Evolutionary conservation across 1,140 invertebrate genomes (phyloP), one percentile per base, ranked within the genome.

Genomic region (Teleogryllus occipitalis): DNA sequence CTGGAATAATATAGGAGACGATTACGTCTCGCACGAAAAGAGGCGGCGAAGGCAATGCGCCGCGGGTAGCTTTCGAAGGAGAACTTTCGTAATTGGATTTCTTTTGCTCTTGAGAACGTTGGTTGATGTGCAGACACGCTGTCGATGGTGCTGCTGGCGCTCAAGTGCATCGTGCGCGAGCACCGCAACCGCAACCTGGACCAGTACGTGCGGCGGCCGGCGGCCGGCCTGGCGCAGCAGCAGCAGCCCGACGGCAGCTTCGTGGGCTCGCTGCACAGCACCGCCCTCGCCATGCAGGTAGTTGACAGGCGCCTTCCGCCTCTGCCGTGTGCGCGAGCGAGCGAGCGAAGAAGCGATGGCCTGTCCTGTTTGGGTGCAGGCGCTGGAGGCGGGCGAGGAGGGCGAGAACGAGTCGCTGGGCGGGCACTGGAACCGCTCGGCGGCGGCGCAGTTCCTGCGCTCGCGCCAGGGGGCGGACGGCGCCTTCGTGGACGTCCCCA

Each of bases 81-180:
- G n/a, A n/a, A n/a, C n/a, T n/a, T n/a, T n/a, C n/a, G n/a, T n/a
- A n/a, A n/a, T n/a, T n/a, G n/a, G n/a, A n/a, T n/a, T n/a, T n/a
- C n/a, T n/a, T n/a, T n/a, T n/a, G n/a, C n/a, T n/a, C n/a, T n/a
- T n/a, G n/a, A n/a, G n/a, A n/a, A n/a, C n/a, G n/a, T n/a, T n/a
- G n/a, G n/a, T n/a, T n/a, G n/a, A n/a, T 39, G 27, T 87, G 7
- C 84, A 92, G 95, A 96, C 82, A 95, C 94, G 4, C 91, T 95
- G 81, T 92, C 93, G 0, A 94, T 95, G 91, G 93, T 94, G 21
- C 92, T 95, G 39, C 86, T 96, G 84, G 94, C 94, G 0, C 86
- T 96, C 78, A 91, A 93, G 78, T 96, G 95, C 85, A 93, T 95
- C 79, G 92, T 94, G n/a, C 93, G 93, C 81, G 94, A 95, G 82